Evolutionary conservation across 2,113 vertebrate species (phyloP).

Genomic region (Corythoichthys haematopterus): DNA sequence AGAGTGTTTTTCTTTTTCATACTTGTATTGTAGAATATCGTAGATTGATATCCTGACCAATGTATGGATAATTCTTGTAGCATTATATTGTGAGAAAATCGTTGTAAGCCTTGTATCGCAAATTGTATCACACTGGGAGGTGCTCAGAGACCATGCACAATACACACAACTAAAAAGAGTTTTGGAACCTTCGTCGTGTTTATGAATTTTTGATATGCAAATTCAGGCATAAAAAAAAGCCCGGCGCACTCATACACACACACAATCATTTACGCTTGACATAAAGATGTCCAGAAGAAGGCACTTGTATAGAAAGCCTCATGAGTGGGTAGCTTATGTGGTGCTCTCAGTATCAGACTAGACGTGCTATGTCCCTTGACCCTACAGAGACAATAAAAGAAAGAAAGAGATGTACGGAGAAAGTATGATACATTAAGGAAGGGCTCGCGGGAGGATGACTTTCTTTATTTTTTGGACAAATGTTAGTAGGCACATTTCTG

Average conservation of each 20-base stretch:
- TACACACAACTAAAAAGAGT: neutral
- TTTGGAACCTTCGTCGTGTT: neutral
- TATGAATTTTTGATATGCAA: neutral
- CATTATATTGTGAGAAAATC: no score
- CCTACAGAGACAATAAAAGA: constrained; percentile 32
- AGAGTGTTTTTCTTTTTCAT: no score
- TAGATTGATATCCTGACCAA: no score
- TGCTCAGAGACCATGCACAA: no score
- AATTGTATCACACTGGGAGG: no score
- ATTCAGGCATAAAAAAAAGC: neutral
- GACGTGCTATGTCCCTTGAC: constrained; percentile 31
- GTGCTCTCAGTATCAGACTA: neutral
- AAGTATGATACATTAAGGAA: constrained; percentile 40
- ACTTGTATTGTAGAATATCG: no score
- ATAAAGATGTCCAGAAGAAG: neutral
- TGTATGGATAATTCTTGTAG: no score
- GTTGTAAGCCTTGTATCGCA: no score
- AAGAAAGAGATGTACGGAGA: constrained; percentile 15
- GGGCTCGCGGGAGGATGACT: constrained; percentile 44
- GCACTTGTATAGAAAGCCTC: neutral
- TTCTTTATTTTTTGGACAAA: constrained; percentile 51
- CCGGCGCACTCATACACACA: neutral
- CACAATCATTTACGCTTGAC: neutral
- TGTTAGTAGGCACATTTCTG: constrained; percentile 39
- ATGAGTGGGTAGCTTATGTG: neutral